phyloP scores from a whole-genome alignment of 2,888 invertebrate species.

The Ischnura elegans region DNA sequence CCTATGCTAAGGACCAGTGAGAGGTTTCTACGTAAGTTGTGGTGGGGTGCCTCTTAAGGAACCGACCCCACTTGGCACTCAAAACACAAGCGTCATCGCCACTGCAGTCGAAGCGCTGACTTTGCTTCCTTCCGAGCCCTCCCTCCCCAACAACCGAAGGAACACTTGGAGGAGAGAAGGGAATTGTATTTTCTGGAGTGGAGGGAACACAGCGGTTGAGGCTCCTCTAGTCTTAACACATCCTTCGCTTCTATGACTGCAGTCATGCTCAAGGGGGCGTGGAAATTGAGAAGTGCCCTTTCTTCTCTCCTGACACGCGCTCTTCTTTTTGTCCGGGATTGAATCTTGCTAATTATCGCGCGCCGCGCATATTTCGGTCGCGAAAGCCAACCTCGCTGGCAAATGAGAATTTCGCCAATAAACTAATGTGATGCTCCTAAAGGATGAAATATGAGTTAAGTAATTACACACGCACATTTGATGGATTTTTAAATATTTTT shows the following conservation, averaged over 20 bases:
- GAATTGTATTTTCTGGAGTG: too few species aligned
- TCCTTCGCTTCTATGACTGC: neutral
- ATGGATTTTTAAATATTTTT: too few species aligned
- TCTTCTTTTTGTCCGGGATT: neutral
- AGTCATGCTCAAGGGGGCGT: neutral
- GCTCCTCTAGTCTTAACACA: neutral
- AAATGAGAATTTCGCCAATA: neutral
- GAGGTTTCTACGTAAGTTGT: too few species aligned
- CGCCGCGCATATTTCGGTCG: conserved; percentile 2
- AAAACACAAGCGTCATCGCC: neutral
- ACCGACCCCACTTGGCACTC: neutral
- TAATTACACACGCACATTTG: too few species aligned
- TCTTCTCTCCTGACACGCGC: neutral
- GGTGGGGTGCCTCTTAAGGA: neutral
- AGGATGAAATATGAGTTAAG: too few species aligned
- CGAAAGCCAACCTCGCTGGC: neutral
- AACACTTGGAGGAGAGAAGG: too few species aligned
- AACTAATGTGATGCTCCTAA: too few species aligned
- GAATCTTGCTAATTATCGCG: neutral
- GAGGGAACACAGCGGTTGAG: neutral
- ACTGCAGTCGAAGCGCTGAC: neutral
- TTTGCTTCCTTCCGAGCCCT: neutral
- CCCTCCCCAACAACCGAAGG: neutral
- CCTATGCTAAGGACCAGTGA: too few species aligned
- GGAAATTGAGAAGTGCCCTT: neutral